phyloP scores from a whole-genome alignment of 2,113 vertebrate species.

The Formicarius rufipectus region DNA sequence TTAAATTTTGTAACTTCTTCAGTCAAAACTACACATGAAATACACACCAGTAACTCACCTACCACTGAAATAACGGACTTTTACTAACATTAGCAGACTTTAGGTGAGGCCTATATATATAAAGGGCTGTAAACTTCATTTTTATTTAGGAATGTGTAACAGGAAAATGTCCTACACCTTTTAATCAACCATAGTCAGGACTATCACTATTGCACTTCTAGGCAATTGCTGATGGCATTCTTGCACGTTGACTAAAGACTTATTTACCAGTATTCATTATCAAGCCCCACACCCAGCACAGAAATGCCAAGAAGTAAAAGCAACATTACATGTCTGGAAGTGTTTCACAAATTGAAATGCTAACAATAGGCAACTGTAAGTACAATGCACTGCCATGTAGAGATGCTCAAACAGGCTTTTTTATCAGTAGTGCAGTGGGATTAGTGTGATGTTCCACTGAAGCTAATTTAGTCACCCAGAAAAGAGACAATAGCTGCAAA shows the following conservation, averaged over 20 bases:
- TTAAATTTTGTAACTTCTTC: not conserved
- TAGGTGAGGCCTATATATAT: not conserved
- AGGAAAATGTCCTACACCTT: not conserved
- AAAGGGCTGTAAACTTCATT: not conserved
- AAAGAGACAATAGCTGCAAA: not conserved
- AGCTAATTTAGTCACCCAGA: not conserved
- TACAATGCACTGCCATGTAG: not conserved
- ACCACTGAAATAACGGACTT: not conserved
- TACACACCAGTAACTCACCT: not conserved
- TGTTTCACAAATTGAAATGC: not conserved
- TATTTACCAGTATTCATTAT: not conserved
- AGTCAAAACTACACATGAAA: not conserved
- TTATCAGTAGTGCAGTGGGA: not conserved
- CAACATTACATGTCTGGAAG: not conserved
- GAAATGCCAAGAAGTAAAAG: not conserved
- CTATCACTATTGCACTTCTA: not conserved
- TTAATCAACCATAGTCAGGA: not conserved
- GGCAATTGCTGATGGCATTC: not conserved
- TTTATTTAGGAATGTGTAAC: not conserved
- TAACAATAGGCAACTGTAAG: not conserved
- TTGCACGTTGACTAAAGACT: not conserved
- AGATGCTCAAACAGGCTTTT: not conserved
- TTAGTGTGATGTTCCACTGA: not conserved
- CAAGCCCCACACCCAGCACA: not conserved
- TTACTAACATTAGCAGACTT: not conserved